Evolutionary conservation across 2,113 vertebrate genomes (phyloP).

Genomic region (Brachypteracias leptosomus): DNA sequence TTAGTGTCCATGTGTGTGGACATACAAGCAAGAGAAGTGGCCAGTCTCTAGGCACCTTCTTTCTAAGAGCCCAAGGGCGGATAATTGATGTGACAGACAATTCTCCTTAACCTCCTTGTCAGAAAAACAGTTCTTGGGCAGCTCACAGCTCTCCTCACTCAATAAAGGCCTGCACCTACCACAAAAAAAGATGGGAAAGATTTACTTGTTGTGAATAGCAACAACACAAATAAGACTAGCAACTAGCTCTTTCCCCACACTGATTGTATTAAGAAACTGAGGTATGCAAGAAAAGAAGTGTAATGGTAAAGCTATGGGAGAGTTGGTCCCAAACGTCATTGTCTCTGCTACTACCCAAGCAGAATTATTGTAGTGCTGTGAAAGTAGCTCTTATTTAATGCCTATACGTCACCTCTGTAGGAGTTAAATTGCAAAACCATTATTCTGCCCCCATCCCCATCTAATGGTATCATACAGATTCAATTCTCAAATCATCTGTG

Average conservation of each 20-base stretch:
- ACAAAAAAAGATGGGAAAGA: conserved; percentile 30
- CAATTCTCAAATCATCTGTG: not conserved
- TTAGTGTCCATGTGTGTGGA: conserved; percentile 28
- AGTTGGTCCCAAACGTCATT: not conserved
- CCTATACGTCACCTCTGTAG: not conserved
- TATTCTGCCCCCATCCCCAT: not conserved
- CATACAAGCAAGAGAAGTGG: conserved; percentile 43
- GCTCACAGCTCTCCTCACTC: conserved; percentile 27
- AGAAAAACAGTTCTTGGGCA: conserved; percentile 49
- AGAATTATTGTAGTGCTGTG: not conserved
- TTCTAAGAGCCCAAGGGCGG: conserved; percentile 48
- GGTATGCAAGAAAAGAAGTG: not conserved
- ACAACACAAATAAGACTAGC: not conserved
- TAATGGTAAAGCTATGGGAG: not conserved
- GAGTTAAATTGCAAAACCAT: not conserved
- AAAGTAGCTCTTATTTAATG: not conserved
- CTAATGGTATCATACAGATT: not conserved
- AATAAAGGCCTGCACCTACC: conserved; percentile 17
- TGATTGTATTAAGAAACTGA: not conserved
- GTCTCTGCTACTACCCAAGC: not conserved
- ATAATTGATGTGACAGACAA: conserved; percentile 68
- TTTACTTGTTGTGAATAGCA: conserved; percentile 50
- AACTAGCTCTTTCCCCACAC: not conserved
- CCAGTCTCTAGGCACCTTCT: conserved; percentile 42
- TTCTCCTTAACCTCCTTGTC: conserved; percentile 41